Evolutionary conservation across 1,140 invertebrate species (phyloP).

Genomic region (Vanessa tameamea): DNA sequence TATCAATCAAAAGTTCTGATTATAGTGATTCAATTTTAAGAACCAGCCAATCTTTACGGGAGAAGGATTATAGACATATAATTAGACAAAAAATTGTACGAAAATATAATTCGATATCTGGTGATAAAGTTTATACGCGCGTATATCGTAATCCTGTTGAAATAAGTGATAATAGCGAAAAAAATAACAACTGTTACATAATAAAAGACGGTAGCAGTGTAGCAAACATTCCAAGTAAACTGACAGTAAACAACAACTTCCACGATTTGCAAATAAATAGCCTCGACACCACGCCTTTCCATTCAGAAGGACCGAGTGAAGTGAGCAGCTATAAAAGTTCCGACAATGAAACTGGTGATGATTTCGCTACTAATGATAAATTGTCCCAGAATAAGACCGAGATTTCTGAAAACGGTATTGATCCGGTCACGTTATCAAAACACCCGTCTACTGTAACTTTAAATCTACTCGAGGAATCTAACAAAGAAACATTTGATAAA

Average conservation of each 20-base stretch:
- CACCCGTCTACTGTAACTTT: conserved; percentile 39
- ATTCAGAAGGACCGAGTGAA: conserved; percentile 69
- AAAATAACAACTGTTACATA: conserved; percentile 44
- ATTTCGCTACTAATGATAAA: conserved; percentile 38
- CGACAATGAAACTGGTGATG: conserved; percentile 73
- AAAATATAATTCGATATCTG: conserved; percentile 75
- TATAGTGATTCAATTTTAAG: conserved; percentile 55
- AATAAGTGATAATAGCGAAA: conserved; percentile 39
- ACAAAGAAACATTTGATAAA: conserved; percentile 40
- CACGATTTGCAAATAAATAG: conserved; percentile 61
- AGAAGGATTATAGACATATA: conserved; percentile 67
- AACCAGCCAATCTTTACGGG: conserved; percentile 65
- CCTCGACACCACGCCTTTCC: conserved; percentile 67
- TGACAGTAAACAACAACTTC: conserved; percentile 59
- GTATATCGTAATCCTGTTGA: conserved; percentile 56
- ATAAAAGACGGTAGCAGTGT: conserved; percentile 55
- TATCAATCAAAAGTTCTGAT: conserved; percentile 77
- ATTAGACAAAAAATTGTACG: conserved; percentile 59
- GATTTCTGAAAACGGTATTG: conserved; percentile 28
- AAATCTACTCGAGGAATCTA: conserved; percentile 41
- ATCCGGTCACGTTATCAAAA: conserved; percentile 25
- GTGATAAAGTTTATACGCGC: conserved; percentile 73
- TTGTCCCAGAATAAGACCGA: conserved; percentile 39
- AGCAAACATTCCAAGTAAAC: conserved; percentile 72
- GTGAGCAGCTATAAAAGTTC: conserved; percentile 80